Base-by-base conservation (phyloP, 2,113 vertebrate species). In the Syngnathoides biaculeatus region DNA sequence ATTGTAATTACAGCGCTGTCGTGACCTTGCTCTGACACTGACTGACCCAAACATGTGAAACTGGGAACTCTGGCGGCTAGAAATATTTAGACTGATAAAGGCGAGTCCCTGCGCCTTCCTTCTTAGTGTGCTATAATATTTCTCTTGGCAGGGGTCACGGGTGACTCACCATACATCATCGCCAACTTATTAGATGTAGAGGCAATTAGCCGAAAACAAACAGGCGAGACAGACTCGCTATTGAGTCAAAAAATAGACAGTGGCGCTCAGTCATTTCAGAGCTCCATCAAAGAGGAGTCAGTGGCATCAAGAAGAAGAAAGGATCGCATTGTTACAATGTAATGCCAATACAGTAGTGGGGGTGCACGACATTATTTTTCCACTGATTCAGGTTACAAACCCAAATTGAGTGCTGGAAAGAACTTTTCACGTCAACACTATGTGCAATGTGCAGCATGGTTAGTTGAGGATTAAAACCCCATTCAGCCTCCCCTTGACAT, bases 191-290 rank as follows among this genome's bases (percentile, higher is more conserved):
- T 98, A 98, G 94, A 95, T 94, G 93, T 94, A 89, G 87, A 94
- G 92, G 93, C 95, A 97, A 97, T 99, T 97, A 98, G 94, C 89
- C 79, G 93, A 94, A 95, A 96, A 95, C 94, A 96, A 95, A 95
- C 94, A 95, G 94, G 92, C 86, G 88, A 95, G 94, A 98, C 95
- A 97, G 94, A 93, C 92, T 82, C 69, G 90, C 93, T 92, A 97
- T 96, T 96, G 95, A 96, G 92, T 89, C 86, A 92, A 91, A 93
- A 96, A 95, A 94, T 90, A 92, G 93, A 94, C 93, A 80, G 84
- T 92, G 93, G 94, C 89, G 67, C 89, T 93, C 92, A 88, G 91
- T 92, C 93, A 93, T 95, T 94, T 90, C 88, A 89, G 87, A 90
- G 85, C 88, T 8, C 91, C 93, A 94, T 96, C 95, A 96, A 96